Conservation (phyloP, 2,888 invertebrate genomes). For the Heliconius hortense region DNA sequence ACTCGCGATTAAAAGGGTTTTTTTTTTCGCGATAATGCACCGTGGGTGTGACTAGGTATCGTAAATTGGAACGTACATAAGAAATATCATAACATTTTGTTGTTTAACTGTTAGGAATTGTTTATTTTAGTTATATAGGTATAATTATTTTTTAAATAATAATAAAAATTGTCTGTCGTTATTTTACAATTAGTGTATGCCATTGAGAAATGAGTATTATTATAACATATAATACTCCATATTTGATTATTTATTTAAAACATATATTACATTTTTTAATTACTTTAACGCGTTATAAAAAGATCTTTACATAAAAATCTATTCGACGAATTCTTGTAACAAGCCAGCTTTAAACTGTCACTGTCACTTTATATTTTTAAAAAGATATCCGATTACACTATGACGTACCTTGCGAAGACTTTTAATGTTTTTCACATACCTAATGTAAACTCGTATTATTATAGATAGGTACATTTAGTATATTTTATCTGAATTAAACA, state of each 20-base stretch:
- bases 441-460: neutral
- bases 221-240: neutral
- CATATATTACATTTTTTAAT: neutral
- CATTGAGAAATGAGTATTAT: neutral
- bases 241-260: neutral
- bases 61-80: constrained; percentile 35
- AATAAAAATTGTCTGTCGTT: constrained; percentile 8
- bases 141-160: neutral
- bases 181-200: neutral
- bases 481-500: neutral
- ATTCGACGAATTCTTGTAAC: neutral
- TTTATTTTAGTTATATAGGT: constrained; percentile 1
- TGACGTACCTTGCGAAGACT: neutral
- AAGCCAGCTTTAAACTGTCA: constrained; percentile 7
- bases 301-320: neutral
- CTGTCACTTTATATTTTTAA: constrained; percentile 2
- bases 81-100: constrained; percentile 6
- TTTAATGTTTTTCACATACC: neutral
- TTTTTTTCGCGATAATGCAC: constrained; percentile 53
- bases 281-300: neutral
- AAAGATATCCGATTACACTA: neutral
- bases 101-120: neutral
- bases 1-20: constrained; percentile 54
- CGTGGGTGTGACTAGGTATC: constrained; percentile 52
- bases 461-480: neutral